Conservation (phyloP, 2,113 vertebrate species). For the Pseudorectes ferrugineus region DNA sequence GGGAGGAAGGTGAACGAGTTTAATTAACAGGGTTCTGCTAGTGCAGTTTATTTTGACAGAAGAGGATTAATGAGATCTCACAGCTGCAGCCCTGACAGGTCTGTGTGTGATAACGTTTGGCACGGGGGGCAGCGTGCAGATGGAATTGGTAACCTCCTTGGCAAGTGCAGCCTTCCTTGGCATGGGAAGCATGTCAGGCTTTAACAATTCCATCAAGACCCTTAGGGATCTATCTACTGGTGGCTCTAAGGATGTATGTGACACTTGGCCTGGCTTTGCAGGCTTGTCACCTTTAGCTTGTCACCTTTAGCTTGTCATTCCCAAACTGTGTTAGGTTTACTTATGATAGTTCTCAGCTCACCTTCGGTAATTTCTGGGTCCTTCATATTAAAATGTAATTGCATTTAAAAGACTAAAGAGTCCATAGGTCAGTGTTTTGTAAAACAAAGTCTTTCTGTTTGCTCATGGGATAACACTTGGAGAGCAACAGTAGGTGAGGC, state of each 20-base stretch:
- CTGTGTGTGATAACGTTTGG: background rate
- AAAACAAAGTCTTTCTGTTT: background rate
- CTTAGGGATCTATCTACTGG: background rate
- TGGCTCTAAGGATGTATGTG: background rate
- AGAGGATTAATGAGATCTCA: slow-evolving; percentile 13
- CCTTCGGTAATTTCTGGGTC: background rate
- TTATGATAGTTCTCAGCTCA: background rate
- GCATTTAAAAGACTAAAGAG: background rate
- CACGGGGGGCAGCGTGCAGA: background rate
- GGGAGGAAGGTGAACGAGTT: background rate
- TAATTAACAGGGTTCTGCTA: background rate
- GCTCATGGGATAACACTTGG: background rate
- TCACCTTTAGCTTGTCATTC: background rate
- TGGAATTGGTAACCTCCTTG: background rate
- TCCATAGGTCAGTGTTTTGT: background rate
- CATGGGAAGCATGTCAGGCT: background rate
- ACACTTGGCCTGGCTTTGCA: background rate
- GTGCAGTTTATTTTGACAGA: background rate
- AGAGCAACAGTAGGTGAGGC: background rate
- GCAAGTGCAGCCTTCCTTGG: background rate
- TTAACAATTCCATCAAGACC: background rate
- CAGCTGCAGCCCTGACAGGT: slow-evolving; percentile 16
- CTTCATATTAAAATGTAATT: background rate
- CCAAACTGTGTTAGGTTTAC: background rate
- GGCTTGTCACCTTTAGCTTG: background rate